A percentile compares a stretch with the other conserved stretches of the same genome.
Evolutionary conservation across 2,797 vertebrate species (phyloP).

Genomic region (Lepilemur septentrionalis): DNA sequence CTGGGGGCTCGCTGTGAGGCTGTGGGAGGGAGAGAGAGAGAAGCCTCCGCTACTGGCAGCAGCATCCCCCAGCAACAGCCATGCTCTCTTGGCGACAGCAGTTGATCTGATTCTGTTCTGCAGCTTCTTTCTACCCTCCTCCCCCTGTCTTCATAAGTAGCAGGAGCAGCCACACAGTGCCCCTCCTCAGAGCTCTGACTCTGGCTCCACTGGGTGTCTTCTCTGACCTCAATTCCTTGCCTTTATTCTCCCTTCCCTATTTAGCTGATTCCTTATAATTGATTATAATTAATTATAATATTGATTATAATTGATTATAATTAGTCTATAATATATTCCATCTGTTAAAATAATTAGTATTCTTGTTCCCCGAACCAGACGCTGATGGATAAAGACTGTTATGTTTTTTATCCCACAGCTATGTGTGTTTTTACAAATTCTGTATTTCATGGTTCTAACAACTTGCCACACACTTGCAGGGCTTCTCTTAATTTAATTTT

Average conservation of each 20-base stretch:
- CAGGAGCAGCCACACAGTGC: not conserved
- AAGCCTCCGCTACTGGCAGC: not conserved
- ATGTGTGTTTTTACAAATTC: not conserved
- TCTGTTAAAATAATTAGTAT: not conserved
- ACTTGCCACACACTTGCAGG: not conserved
- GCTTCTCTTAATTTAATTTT: not conserved
- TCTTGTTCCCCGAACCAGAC: not conserved
- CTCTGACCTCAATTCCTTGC: not conserved
- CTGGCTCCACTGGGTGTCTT: not conserved
- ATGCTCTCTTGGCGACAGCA: not conserved
- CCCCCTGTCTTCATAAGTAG: not conserved
- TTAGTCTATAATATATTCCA: not conserved
- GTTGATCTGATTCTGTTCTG: not conserved
- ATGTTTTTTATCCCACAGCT: not conserved
- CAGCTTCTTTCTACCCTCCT: not conserved
- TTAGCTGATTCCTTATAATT: not conserved
- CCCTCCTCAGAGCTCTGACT: not conserved
- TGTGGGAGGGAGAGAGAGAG: not conserved
- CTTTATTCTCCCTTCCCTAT: not conserved
- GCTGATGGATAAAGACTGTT: not conserved
- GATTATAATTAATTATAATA: not conserved
- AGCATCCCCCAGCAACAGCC: not conserved
- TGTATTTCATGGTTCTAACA: not conserved
- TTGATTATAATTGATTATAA: not conserved
- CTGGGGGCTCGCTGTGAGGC: not conserved